Conservation (phyloP, 2,888 invertebrate species). For the Acronicta aceris region DNA sequence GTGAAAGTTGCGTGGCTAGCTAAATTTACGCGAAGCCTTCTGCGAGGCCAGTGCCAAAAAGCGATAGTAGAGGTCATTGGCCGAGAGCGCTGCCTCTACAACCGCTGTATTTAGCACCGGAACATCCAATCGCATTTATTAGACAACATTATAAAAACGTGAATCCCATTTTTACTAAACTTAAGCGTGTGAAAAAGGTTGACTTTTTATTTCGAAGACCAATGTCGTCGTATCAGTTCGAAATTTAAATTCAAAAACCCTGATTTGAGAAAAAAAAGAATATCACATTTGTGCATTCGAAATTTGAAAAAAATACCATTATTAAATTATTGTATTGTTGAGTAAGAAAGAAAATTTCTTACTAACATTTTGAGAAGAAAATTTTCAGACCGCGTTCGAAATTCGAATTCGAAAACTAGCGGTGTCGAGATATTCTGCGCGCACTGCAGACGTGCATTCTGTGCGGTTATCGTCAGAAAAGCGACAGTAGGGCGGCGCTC, state of each 20-base stretch:
- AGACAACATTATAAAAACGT: no score
- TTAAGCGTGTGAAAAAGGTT: no score
- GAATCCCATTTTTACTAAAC: no score
- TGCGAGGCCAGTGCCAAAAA: conserved; percentile 26
- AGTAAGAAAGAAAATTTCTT: no score
- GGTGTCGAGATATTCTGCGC: conserved; percentile 22
- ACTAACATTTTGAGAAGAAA: neutral
- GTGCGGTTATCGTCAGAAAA: conserved; percentile 67
- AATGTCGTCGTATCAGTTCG: no score
- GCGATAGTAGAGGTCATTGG: conserved; percentile 29
- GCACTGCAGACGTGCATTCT: conserved; percentile 29
- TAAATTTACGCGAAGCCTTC: conserved; percentile 1
- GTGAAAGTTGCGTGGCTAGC: neutral
- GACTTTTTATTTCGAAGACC: no score
- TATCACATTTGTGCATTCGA: no score
- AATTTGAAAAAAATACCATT: neutral
- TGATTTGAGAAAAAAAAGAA: no score
- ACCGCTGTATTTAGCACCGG: neutral
- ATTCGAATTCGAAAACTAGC: conserved; percentile 9
- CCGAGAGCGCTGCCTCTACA: conserved; percentile 4
- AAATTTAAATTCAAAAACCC: no score
- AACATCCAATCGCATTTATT: neutral
- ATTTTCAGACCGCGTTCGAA: conserved; percentile 2
- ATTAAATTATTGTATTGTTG: no score
- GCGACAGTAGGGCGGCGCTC: conserved; percentile 81